A percentile compares a stretch with the other conserved stretches of the same genome.
phyloP scores from a whole-genome alignment of 2,113 vertebrate genomes.

The Corydoras sp. region DNA sequence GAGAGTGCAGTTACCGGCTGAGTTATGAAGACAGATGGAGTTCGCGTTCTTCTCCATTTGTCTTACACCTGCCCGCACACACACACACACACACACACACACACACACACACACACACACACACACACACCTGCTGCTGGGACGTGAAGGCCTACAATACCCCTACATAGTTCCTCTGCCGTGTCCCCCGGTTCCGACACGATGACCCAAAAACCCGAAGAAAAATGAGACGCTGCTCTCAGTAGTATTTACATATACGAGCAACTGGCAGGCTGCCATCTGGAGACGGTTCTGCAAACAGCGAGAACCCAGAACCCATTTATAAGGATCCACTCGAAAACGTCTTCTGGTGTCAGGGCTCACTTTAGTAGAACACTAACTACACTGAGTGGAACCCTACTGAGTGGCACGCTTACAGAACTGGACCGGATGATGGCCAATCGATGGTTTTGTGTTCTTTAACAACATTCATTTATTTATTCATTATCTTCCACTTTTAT shows the following conservation, averaged over 20 bases:
- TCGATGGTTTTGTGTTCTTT: too few species aligned
- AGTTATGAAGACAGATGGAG: slow-evolving; percentile 29
- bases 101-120: slow-evolving; percentile 18
- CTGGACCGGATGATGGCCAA: too few species aligned
- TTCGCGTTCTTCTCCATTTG: slow-evolving; percentile 16
- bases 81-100: slow-evolving; percentile 13
- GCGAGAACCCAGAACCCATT: too few species aligned
- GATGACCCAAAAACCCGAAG: slow-evolving; percentile 21
- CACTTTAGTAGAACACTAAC: too few species aligned
- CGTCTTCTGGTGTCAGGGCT: too few species aligned
- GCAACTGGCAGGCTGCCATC: too few species aligned
- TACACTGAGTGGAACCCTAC: too few species aligned
- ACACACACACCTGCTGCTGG: slow-evolving; percentile 1
- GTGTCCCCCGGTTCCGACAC: not conserved
- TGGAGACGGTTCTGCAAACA: too few species aligned
- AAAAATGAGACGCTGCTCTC: not conserved
- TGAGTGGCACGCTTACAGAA: too few species aligned
- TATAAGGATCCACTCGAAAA: too few species aligned
- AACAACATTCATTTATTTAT: too few species aligned
- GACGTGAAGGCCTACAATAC: not conserved
- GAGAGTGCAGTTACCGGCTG: slow-evolving; percentile 1
- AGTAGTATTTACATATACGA: not conserved
- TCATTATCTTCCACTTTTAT: too few species aligned
- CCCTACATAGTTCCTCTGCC: not conserved
- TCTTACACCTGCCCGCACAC: slow-evolving; percentile 2